Evolutionary conservation across 2,888 invertebrate species (phyloP).

Genomic region (Cataglyphis albicans): DNA sequence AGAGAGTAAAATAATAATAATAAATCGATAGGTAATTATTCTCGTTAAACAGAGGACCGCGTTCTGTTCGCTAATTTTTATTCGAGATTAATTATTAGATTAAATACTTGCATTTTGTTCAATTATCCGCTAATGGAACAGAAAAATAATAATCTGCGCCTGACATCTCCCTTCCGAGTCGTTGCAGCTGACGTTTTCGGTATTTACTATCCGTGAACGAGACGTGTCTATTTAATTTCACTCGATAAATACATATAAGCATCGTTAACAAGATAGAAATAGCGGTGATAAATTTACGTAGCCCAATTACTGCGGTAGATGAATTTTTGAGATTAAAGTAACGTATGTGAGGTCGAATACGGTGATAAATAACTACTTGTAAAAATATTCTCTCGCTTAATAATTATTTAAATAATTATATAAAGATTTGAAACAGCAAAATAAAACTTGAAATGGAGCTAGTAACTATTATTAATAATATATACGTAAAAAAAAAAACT

Average conservation of each 20-base stretch:
- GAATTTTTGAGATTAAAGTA: constrained; percentile 3
- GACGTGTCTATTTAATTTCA: constrained; percentile 24
- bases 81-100: constrained; percentile 35
- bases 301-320: neutral
- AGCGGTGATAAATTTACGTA: constrained; percentile 26
- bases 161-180: neutral
- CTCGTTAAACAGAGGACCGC: constrained; percentile 25
- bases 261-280: constrained; percentile 7
- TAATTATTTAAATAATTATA: neutral
- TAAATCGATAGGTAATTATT: constrained; percentile 39
- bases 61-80: neutral
- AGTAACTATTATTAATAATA: neutral
- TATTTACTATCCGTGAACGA: neutral
- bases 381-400: neutral
- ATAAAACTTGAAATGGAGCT: neutral
- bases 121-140: constrained; percentile 43
- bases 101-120: constrained; percentile 37
- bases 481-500: neutral
- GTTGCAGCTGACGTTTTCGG: constrained; percentile 18
- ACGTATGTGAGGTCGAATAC: neutral
- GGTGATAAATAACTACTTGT: neutral
- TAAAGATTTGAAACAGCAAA: neutral
- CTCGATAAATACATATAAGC: constrained; percentile 8
- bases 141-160: constrained; percentile 34
- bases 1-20: constrained; percentile 12